These are phyloP conservation scores for Cantharis rustica DNA, from an alignment of 2,888 invertebrate genomes.

Conservation along the genomic window DNA sequence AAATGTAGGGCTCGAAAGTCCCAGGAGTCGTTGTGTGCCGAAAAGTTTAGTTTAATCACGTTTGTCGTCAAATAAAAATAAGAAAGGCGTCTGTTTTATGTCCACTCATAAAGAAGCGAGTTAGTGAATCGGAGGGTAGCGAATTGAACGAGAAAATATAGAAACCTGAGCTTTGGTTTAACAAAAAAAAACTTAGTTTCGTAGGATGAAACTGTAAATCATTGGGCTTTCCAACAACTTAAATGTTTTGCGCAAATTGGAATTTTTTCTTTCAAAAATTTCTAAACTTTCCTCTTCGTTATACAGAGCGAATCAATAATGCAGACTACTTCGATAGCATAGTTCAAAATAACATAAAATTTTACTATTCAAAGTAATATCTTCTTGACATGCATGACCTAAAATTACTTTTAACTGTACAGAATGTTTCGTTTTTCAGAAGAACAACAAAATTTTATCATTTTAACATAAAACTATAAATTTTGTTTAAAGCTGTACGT, in stretches of 20 bases:
- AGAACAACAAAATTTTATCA: no score
- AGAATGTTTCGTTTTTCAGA: no score
- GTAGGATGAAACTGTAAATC: not conserved
- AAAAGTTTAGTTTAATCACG: slow-evolving; percentile 26
- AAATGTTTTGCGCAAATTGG: not conserved
- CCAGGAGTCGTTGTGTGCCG: slow-evolving; percentile 7
- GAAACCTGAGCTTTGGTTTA: slow-evolving; percentile 1
- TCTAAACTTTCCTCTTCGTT: not conserved
- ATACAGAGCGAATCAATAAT: not conserved
- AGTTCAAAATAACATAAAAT: not conserved
- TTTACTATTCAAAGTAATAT: not conserved
- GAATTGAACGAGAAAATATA: slow-evolving; percentile 4
- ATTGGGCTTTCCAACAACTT: not conserved
- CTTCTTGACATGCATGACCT: not conserved
- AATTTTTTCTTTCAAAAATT: not conserved
- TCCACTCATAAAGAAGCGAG: slow-evolving; percentile 21
- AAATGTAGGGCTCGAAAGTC: not conserved
- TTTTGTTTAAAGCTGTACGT: no score
- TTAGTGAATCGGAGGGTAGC: slow-evolving; percentile 13
- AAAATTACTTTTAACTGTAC: no score
- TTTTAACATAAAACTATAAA: no score
- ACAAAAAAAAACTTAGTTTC: not conserved
- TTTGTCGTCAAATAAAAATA: slow-evolving; percentile 27
- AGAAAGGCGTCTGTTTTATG: slow-evolving; percentile 23
- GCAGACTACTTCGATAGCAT: not conserved